phyloP scores from a whole-genome alignment of 1,140 invertebrate genomes.

The Cyclargus thomasi region DNA sequence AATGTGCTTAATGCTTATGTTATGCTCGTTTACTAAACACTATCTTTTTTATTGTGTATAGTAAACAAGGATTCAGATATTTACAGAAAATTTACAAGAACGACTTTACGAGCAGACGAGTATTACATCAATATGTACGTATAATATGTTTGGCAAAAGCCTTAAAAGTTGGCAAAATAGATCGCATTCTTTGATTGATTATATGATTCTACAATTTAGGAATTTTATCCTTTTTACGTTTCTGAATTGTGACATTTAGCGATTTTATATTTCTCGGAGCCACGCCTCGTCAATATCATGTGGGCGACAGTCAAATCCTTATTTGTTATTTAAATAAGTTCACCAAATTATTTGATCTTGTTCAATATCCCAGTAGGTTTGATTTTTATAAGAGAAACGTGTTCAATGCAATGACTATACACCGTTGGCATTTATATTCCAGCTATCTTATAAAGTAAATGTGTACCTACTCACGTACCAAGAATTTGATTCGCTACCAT shows the following conservation, averaged over 20 bases:
- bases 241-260: background rate
- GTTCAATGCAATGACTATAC: conserved; percentile 11
- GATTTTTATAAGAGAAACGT: background rate
- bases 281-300: background rate
- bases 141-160: no score
- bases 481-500: conserved; percentile 14
- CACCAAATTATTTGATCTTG: background rate
- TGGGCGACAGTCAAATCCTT: background rate
- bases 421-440: conserved; percentile 13
- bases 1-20: background rate
- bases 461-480: conserved; percentile 5
- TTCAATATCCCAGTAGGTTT: background rate
- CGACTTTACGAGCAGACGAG: no score
- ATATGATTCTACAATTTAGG: no score
- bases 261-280: background rate
- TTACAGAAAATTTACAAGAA: no score
- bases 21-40: no score
- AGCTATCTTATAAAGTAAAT: conserved; percentile 14
- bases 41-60: no score
- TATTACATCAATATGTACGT: no score
- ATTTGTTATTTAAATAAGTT: background rate
- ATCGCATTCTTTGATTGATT: no score
- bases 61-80: no score
- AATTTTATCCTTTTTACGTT: no score
- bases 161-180: no score